phyloP scores from a whole-genome alignment of 2,113 vertebrate genomes.

The Rana temporaria region DNA sequence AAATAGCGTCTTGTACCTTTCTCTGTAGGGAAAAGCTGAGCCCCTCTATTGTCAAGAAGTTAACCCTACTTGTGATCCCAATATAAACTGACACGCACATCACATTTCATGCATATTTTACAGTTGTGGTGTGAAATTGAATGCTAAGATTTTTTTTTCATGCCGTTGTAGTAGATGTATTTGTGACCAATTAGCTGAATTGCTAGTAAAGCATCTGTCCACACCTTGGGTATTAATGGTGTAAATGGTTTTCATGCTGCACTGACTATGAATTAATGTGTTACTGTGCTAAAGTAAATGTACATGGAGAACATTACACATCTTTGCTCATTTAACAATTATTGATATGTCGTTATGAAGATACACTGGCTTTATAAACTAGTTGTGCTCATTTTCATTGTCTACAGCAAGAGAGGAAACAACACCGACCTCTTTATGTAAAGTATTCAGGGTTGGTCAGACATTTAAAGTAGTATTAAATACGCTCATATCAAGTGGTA shows the following conservation, averaged over 20 bases:
- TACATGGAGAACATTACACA: slow-evolving; percentile 5
- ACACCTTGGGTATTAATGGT: not conserved
- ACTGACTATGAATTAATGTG: slow-evolving; percentile 14
- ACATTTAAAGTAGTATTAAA: too few relatives aligned
- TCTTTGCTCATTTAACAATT: not conserved
- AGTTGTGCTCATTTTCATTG: too few relatives aligned
- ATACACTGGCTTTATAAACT: too few relatives aligned
- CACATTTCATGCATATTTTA: not conserved
- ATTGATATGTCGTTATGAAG: too few relatives aligned
- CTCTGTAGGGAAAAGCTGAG: too few relatives aligned
- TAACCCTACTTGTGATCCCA: not conserved
- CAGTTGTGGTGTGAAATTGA: not conserved
- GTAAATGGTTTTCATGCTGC: slow-evolving; percentile 5
- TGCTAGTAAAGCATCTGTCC: slow-evolving; percentile 11
- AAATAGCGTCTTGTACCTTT: too few relatives aligned
- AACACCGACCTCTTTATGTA: too few relatives aligned
- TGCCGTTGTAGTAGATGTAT: not conserved
- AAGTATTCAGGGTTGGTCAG: too few relatives aligned
- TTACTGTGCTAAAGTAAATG: slow-evolving; percentile 13
- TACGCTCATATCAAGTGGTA: too few relatives aligned
- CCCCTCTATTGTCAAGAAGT: too few relatives aligned
- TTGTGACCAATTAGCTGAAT: slow-evolving; percentile 19
- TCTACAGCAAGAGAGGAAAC: too few relatives aligned
- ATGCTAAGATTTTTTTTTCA: not conserved
- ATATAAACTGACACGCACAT: not conserved